phyloP scores from a whole-genome alignment of 2,888 invertebrate species.

The Meghimatium bilineatum region DNA sequence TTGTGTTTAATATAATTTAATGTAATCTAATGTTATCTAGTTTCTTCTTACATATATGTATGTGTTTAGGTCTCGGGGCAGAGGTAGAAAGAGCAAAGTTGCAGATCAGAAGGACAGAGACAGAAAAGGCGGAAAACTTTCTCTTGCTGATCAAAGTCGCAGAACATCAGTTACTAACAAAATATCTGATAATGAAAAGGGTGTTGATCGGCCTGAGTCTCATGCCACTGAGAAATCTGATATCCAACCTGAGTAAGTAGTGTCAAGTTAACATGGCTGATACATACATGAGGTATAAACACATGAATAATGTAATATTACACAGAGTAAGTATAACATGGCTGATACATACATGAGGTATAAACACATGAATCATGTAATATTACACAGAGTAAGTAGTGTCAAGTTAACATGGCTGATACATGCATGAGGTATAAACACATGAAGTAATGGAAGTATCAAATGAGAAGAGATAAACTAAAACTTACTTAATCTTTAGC shows the following conservation, averaged over 20 bases:
- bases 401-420: no score
- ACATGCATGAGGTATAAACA: no score
- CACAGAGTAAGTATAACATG: conserved; percentile 53
- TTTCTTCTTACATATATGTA: no score
- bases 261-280: no score
- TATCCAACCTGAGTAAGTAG: conserved; percentile 54
- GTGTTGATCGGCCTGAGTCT: conserved; percentile 74
- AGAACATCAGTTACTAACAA: conserved; percentile 63
- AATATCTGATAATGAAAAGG: conserved; percentile 70
- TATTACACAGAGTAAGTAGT: conserved; percentile 57
- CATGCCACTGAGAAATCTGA: conserved; percentile 74
- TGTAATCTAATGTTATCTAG: no score
- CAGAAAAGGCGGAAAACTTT: conserved; percentile 67
- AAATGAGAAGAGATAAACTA: no score
- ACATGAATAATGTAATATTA: no score
- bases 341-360: no score
- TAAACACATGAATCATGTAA: no score
- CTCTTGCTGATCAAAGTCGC: conserved; percentile 61
- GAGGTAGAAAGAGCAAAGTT: conserved; percentile 58
- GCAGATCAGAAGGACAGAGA: conserved; percentile 63
- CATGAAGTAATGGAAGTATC: no score
- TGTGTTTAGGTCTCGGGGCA: conserved; percentile 13
- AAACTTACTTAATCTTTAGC: no score
- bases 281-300: no score
- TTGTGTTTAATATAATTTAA: not conserved